These are phyloP conservation scores for Idris sp. DNA, from an alignment of 1,140 invertebrate genomes.

Conservation along the genomic window DNA sequence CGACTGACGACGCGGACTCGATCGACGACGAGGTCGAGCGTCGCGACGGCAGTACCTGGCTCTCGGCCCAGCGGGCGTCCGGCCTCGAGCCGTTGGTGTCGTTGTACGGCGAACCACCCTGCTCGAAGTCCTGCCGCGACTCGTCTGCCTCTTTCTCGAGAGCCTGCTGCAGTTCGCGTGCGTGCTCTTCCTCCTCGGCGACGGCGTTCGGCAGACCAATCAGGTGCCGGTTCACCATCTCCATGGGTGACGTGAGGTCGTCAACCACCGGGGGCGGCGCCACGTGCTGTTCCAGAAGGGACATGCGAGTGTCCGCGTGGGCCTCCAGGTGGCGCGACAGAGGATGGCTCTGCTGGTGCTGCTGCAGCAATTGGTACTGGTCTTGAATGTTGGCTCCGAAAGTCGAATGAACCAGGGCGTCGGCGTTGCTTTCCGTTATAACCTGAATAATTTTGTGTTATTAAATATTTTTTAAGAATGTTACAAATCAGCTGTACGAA, in stretches of 20 bases:
- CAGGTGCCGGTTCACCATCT: conserved; percentile 74
- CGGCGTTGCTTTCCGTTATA: conserved; percentile 65
- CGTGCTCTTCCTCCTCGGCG: conserved; percentile 70
- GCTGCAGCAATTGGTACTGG: conserved; percentile 66
- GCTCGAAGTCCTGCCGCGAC: conserved; percentile 79
- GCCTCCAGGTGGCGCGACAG: conserved; percentile 65
- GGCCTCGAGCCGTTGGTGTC: conserved; percentile 77
- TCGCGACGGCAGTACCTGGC: conserved; percentile 82
- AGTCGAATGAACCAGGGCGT: conserved; percentile 69
- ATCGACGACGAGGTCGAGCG: conserved; percentile 84
- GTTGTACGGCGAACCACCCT: conserved; percentile 83
- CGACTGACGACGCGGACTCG: conserved; percentile 81
- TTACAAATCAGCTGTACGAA: too few species aligned
- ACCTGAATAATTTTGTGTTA: conserved; percentile 48
- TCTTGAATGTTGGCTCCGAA: conserved; percentile 71
- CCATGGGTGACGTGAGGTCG: conserved; percentile 72
- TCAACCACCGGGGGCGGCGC: conserved; percentile 66
- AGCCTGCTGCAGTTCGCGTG: conserved; percentile 68
- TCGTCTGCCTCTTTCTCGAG: conserved; percentile 74
- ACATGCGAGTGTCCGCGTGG: conserved; percentile 61
- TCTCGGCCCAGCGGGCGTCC: conserved; percentile 86
- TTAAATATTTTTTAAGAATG: too few species aligned
- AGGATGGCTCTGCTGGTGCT: conserved; percentile 51
- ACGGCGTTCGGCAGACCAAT: conserved; percentile 67
- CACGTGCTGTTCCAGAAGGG: conserved; percentile 70